A percentile compares a stretch with the other conserved stretches of the same genome.
phyloP scores from a whole-genome alignment of 2,113 vertebrate species.

The Elgaria multicarinata region DNA sequence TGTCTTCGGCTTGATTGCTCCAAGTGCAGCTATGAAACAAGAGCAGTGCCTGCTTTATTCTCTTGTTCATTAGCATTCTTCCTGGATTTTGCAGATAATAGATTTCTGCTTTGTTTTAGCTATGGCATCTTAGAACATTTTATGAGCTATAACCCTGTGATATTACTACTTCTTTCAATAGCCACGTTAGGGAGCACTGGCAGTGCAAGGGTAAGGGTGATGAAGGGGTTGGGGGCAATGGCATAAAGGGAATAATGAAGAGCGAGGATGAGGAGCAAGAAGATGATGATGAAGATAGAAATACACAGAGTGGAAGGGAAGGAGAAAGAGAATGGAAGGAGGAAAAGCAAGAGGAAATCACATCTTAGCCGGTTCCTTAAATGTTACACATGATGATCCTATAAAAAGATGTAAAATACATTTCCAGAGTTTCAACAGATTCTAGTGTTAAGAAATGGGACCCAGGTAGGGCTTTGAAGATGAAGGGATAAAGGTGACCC shows the following conservation, averaged over 20 bases:
- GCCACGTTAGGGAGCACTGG: background rate
- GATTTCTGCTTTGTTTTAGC: constrained; percentile 2
- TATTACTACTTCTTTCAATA: background rate
- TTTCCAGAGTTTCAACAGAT: background rate
- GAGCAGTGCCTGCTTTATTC: background rate
- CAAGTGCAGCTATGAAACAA: constrained; percentile 13
- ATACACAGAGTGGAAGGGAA: background rate
- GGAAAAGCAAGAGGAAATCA: background rate
- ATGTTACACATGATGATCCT: background rate
- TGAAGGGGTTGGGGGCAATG: background rate
- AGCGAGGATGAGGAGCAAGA: background rate
- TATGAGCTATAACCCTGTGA: background rate
- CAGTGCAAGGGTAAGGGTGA: background rate
- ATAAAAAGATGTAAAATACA: background rate
- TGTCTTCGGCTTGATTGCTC: constrained; percentile 6
- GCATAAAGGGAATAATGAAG: background rate
- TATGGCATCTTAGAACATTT: background rate
- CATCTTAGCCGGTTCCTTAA: background rate
- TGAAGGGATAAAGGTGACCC: background rate
- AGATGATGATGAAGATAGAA: background rate
- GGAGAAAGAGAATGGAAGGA: background rate
- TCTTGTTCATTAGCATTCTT: background rate
- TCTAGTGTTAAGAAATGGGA: background rate
- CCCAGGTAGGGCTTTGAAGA: background rate
- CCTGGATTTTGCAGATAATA: background rate